Evolutionary conservation across 2,113 vertebrate genomes (phyloP).

Genomic region (Andinoacara biseriatus): DNA sequence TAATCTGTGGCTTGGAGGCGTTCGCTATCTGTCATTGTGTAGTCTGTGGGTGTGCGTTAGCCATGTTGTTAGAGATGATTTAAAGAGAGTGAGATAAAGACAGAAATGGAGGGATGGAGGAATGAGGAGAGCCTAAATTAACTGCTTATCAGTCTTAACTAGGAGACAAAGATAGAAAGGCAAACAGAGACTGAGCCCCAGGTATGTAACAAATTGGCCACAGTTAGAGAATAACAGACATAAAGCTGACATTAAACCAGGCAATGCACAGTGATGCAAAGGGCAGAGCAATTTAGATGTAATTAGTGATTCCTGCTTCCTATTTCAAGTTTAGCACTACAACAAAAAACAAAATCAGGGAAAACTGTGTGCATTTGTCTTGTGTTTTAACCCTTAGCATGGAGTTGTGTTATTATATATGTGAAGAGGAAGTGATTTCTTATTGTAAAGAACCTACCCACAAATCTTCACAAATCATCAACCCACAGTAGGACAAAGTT

Average conservation of each 20-base stretch:
- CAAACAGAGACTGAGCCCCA: background rate
- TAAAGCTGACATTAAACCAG: slow-evolving; percentile 24
- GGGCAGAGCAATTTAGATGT: background rate
- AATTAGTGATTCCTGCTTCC: slow-evolving; percentile 3
- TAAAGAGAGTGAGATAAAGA: slow-evolving; percentile 40
- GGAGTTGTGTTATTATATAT: background rate
- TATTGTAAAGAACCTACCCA: background rate
- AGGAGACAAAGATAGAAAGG: slow-evolving; percentile 22
- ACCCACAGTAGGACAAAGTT: background rate
- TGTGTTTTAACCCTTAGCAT: background rate
- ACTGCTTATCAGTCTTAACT: slow-evolving; percentile 16
- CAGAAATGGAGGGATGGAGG: background rate
- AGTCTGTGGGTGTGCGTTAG: slow-evolving; percentile 31
- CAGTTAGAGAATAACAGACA: slow-evolving; percentile 33
- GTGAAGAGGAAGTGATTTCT: background rate
- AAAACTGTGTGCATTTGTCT: background rate
- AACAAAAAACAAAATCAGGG: background rate
- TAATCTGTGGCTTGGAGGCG: slow-evolving; percentile 59
- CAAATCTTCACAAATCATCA: too few species aligned
- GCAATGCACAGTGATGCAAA: slow-evolving; percentile 19
- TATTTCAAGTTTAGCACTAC: background rate
- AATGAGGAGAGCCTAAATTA: slow-evolving; percentile 27
- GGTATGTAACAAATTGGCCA: slow-evolving; percentile 21
- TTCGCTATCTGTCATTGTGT: slow-evolving; percentile 31
- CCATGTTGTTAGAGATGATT: slow-evolving; percentile 41